Base-by-base conservation (phyloP, 2,113 vertebrate species). In the Brachypteracias leptosomus region DNA sequence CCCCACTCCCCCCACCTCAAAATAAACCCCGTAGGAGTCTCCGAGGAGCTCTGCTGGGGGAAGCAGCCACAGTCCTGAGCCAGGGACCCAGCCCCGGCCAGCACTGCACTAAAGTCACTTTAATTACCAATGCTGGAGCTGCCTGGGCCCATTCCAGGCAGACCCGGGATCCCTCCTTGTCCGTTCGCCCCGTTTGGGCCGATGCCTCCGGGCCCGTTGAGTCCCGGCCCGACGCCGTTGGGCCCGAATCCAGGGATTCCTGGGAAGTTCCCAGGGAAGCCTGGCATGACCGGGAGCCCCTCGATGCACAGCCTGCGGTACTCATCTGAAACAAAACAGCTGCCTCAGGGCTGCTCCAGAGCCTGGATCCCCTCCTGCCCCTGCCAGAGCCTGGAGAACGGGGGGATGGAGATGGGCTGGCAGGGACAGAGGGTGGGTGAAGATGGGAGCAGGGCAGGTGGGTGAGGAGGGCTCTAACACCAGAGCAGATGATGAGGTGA, bases 291-390 rank as follows among this genome's bases (percentile, higher is more conserved):
- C 0, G 99, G 98, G 55, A 98, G 97, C 1, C 98, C 98, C 66
- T 98, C 98, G 28, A 98, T 98, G 76, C 99, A 99, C 47, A 99
- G 97, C 78, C 98, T 94, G 86, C 98, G 98, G 97, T 98, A 99
- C 91, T 99, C 99, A 26, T 99, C 99, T 99, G 88, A 52, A 78
- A 96, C 12, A 38, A 61, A 95, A 36, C 47, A 18, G 73, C 18
- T 79, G 84, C 79, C 84, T 94, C 9, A 94, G 87, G 3, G 38
- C 10, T 58, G 3, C 24, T 46, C 28, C 76, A 68, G 73, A 0
- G 26, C 62, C 71, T 1, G 18, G 24, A 42, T 29, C 42, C 22
- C 14, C 57, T 5, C 35, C 81, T 36, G 61, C 66, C 66, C 24
- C 74, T 31, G 63, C 44, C 79, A 62, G 81, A 26, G 31, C 2